Conservation (phyloP, 2,888 invertebrate genomes). For the Tiphia femorata region DNA sequence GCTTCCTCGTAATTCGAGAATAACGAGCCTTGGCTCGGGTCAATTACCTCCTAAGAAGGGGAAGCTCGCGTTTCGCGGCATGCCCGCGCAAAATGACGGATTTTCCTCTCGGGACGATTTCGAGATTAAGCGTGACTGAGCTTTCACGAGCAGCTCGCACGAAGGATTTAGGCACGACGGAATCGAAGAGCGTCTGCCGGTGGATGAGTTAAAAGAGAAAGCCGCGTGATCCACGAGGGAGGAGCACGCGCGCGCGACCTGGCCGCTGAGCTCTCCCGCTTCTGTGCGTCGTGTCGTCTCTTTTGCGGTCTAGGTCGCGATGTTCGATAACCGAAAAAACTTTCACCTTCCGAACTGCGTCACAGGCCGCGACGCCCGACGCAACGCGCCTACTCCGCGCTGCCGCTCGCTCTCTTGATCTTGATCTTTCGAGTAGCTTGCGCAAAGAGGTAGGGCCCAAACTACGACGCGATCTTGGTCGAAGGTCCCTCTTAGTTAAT, state of each 20-base stretch:
- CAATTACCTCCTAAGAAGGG: too few relatives aligned
- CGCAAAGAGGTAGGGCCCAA: slow-evolving; percentile 26
- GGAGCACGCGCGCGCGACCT: slow-evolving; percentile 14
- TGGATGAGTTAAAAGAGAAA: slow-evolving; percentile 46
- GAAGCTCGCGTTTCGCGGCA: too few relatives aligned
- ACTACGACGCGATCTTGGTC: slow-evolving; percentile 23
- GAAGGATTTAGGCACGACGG: slow-evolving; percentile 8
- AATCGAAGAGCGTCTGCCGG: slow-evolving; percentile 1
- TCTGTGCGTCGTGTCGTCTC: slow-evolving; percentile 36
- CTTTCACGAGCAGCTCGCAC: too few relatives aligned
- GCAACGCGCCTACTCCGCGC: slow-evolving; percentile 4
- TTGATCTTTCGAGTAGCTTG: slow-evolving; percentile 39
- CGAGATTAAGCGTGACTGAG: too few relatives aligned
- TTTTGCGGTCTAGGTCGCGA: slow-evolving; percentile 62
- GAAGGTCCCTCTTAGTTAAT: slow-evolving; percentile 15
- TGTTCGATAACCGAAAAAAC: slow-evolving; percentile 61
- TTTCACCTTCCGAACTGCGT: slow-evolving; percentile 55
- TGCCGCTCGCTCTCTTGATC: slow-evolving; percentile 26
- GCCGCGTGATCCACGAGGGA: slow-evolving; percentile 27
- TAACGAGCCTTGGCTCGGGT: too few relatives aligned
- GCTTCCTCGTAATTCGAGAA: too few relatives aligned
- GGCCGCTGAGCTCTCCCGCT: slow-evolving; percentile 18
- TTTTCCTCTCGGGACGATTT: too few relatives aligned
- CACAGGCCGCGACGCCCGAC: slow-evolving; percentile 17
- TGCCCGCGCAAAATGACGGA: too few relatives aligned